Base-by-base conservation (phyloP, 2,113 vertebrate species). In the Chaetodon auriga region DNA sequence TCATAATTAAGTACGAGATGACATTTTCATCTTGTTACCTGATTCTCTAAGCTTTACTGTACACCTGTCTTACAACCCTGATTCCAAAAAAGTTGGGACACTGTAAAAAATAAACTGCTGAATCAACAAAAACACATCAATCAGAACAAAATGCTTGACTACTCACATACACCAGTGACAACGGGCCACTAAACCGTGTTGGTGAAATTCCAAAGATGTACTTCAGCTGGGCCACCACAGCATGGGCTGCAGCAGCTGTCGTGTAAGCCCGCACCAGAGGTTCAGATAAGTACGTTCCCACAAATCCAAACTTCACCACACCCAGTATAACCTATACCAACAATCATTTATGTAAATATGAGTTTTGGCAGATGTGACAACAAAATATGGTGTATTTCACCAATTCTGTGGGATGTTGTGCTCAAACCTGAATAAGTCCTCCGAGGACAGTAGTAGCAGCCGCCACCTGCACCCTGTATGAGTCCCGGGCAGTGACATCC, bases 261-360 rank as follows among this genome's bases (percentile, higher is more conserved):
- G 97, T 99, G 76, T 99, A 99, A 55, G 96, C 96, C 0, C 97
- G 96, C 58, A 99, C 97, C 87, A 99, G 90, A 0, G 98, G 98
- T 55, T 99, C 97, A 0, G 98, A 99, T 71, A 99, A 95, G 88
- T 99, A 99, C 7, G 96, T 99, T 65, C 97, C 98, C 80, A 99
- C 97, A 10, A 99, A 99, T 75, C 98, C 98, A 2, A 99, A 99
- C 87, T 95, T 97, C 49, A 98, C 92, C 82, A 98, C 84, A 62
- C 98, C 98, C 83, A 99, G 90, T 2, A 95, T 89, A 71, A 99
- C 95, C 98, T 99, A 83, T 5, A 70, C 77, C 85, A 53, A 79
- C 7, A 75, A 54, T 16, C 0, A 63, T 68, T 10, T 18, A 35
- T 10, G 1, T 18, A 51, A 14, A 30, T 9, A 38, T 62, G 9